Conservation (phyloP, 2,113 vertebrate genomes). For the Prunella fulvescens region DNA sequence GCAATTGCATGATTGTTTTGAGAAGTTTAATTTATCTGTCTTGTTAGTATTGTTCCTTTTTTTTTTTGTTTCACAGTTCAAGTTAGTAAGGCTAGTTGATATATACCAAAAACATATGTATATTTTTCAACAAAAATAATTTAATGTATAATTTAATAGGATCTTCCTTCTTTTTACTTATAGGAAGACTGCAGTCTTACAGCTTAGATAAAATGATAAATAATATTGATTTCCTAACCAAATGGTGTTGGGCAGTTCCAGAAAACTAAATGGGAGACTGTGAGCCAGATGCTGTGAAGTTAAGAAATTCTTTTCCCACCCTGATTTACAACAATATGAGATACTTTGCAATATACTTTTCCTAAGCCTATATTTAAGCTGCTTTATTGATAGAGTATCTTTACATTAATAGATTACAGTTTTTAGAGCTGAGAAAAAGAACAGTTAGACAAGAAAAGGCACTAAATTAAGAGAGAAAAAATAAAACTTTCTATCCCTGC, state of each 20-base stretch:
- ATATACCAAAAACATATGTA: background rate
- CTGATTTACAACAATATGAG: background rate
- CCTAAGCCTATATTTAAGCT: background rate
- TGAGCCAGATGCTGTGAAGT: background rate
- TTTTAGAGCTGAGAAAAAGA: background rate
- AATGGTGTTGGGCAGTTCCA: background rate
- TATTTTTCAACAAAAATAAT: background rate
- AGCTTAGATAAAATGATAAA: background rate
- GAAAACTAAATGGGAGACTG: background rate
- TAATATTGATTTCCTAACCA: background rate
- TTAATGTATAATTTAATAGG: background rate
- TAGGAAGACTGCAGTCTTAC: background rate
- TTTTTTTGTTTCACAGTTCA: background rate
- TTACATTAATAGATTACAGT: background rate
- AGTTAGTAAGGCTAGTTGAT: background rate
- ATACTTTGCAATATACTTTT: background rate
- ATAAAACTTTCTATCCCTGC: background rate
- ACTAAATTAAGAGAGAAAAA: background rate
- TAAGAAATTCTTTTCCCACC: background rate
- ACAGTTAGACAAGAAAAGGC: background rate
- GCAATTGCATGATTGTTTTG: background rate
- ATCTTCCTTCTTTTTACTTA: background rate
- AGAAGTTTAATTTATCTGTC: background rate
- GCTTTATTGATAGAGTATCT: background rate
- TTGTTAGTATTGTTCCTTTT: background rate